Base-by-base conservation (phyloP, 2,113 vertebrate species). In the Pantherophis guttatus region DNA sequence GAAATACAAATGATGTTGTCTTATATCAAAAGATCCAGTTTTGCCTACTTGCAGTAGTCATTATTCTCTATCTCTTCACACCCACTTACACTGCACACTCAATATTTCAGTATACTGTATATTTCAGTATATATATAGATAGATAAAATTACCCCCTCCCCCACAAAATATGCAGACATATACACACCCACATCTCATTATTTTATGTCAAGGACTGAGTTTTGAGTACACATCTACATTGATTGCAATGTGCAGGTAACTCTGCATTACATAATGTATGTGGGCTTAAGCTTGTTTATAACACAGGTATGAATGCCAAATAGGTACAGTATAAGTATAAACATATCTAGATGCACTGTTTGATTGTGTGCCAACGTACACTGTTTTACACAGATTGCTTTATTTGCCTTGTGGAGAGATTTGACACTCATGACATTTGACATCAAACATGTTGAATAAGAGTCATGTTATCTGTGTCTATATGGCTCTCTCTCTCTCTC, bases 31-130 rank as follows among this genome's bases (percentile, higher is more conserved):
- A 91, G 90, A 94, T 95, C 96, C 95, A 95, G 96, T 90, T 94
- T 94, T 95, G 94, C 94, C 93, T 95, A 29, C 95, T 96, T 95
- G 95, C 95, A 90, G 93, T 95, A 21, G 95, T 95, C 96, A 96
- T 95, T 94, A 94, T 96, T 97, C 94, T 95, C 94, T 91, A 96
- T 95, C 95, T 95, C 94, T 89, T 70, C 50, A 96, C 93, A 97
- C 95, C 96, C 97, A 97, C 95, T 94, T 95, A 95, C 96, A 95
- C 92, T 95, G 96, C 96, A 97, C 94, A 96, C 95, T 94, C 93
- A 94, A 94, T 96, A 95, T 94, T 97, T 92, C 94, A 96, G 92
- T 55, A 95, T 96, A 92, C 94, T 44, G 39, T 44, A 94, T 96
- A 95, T 94, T 97, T 92, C 94, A 96, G 92, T 55, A 95, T 96